Evolutionary conservation across 2,113 vertebrate genomes (phyloP), one percentile per base, ranked within the genome.

Genomic region (Nerophis lumbriciformis): DNA sequence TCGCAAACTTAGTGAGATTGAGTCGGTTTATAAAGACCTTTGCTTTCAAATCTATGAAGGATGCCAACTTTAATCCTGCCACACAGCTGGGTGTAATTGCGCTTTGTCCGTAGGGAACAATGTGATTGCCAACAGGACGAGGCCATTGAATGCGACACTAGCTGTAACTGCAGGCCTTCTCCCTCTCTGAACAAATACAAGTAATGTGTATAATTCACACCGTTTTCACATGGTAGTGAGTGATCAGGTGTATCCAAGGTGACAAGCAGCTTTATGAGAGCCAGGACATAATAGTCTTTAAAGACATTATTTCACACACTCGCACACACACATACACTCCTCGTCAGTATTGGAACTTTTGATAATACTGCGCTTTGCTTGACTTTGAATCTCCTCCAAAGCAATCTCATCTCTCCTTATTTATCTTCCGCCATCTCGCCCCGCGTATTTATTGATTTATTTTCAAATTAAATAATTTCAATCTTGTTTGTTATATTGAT

Each of bases 191-290:
- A 57, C 16, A 13, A 57, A 44, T 21, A 44, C 37, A 39, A 10
- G 8, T 9, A 55, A 74, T 72, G 74, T 44, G 61, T 45, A 45
- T 45, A 45, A 78, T 77, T 79, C 79, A 74, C 77, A 65, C 54
- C n/a, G 70, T 71, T 78, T 77, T 77, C 70, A 69, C 81, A 76
- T 63, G 73, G 70, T 81, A 69, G 76, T 78, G 81, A 81, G 75
- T 49, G 28, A 73, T 81, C 68, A 62, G 60, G 71, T 79, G 80
- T 78, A 82, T 84, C 65, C 77, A 82, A 87, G 76, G 79, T 86
- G 86, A 84, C 79, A 70, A 65, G 73, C 54, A 76, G 72, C 19
- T 85, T 87, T 87, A 84, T 84, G 78, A 79, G 79, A 73, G 73
- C 71, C 70, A 66, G 82, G 81, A 80, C 83, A 67, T 72, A 80